These are phyloP conservation scores for Saccostrea echinata DNA, from an alignment of 1,140 invertebrate genomes.

Conservation along the genomic window DNA sequence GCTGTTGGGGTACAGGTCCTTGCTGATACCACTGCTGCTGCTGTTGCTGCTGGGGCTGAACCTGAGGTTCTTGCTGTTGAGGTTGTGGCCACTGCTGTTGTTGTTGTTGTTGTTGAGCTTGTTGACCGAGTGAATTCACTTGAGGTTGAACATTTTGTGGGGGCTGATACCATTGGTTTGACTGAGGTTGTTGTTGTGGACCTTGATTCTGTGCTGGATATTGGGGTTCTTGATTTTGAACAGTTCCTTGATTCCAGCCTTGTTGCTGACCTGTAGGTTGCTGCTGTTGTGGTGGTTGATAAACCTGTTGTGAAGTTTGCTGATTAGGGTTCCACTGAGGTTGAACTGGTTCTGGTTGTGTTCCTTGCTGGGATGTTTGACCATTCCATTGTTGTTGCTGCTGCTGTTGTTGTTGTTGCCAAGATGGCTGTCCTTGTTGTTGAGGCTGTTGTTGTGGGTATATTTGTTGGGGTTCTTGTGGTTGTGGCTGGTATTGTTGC, in stretches of 20 bases:
- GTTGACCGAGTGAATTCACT: background rate
- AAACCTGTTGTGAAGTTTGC: background rate
- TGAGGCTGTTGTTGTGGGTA: background rate
- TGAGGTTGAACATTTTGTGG: background rate
- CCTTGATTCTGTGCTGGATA: background rate
- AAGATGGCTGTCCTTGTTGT: background rate
- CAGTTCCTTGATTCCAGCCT: background rate
- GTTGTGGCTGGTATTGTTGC: background rate
- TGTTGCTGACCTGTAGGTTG: background rate
- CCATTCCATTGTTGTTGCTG: background rate
- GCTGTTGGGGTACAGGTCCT: background rate
- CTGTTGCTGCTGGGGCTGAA: background rate
- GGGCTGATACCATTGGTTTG: background rate
- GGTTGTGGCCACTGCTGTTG: background rate
- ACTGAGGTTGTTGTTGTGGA: background rate
- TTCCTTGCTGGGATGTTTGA: background rate
- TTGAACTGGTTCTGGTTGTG: background rate
- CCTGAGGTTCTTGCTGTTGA: slow-evolving; percentile 12
- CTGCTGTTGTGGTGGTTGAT: background rate
- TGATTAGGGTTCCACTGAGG: background rate
- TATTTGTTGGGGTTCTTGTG: background rate
- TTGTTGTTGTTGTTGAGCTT: background rate
- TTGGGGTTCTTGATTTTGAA: slow-evolving; percentile 8
- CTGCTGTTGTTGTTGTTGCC: background rate
- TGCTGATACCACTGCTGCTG: background rate